Evolutionary conservation across 2,113 vertebrate genomes (phyloP), one percentile per base, ranked within the genome.

Genomic region (Tauraco erythrolophus): DNA sequence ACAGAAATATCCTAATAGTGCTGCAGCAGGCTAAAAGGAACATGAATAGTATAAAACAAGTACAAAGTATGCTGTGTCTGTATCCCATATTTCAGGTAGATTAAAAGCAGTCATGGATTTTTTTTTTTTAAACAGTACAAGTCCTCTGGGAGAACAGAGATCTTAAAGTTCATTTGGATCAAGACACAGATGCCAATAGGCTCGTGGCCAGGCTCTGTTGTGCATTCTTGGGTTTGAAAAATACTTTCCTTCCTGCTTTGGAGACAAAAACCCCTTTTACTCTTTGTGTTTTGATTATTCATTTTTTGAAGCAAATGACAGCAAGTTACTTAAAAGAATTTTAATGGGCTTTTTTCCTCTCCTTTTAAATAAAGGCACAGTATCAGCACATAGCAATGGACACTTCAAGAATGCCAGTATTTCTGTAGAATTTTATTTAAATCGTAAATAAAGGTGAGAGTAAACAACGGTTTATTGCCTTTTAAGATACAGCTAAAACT

Each of bases 191-290:
- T 94, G 96, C 94, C 89, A 95, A 0, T 58, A 91, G 92, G 91
- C 94, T 95, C 54, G 7, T 50, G 33, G 92, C 93, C 92, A 95
- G 92, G 70, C 84, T 65, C 86, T 94, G 74, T 82, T 95, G 92
- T 85, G 93, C 94, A 89, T 97, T 79, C 84, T 95, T 95, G 61
- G 41, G 74, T 94, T 88, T 94, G 89, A 95, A 95, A 96, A 96
- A 92, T 95, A 91, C 70, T 95, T 96, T 81, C 81, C 46, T 93
- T 96, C 81, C 89, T 94, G 74, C 92, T 94, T 76, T 91, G 54
- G 77, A 96, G 85, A 97, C 91, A 95, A 96, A 95, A 58, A 1
- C 16, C 54, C 28, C 54, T 92, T 94, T 91, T 94, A 89, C 56
- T 95, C 31, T 51, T 88, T 91, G n/a, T 97, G 88, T 54, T 96